Evolutionary conservation across 2,113 vertebrate genomes (phyloP), one percentile per base, ranked within the genome.

Genomic region (Chionodraco myersi): DNA sequence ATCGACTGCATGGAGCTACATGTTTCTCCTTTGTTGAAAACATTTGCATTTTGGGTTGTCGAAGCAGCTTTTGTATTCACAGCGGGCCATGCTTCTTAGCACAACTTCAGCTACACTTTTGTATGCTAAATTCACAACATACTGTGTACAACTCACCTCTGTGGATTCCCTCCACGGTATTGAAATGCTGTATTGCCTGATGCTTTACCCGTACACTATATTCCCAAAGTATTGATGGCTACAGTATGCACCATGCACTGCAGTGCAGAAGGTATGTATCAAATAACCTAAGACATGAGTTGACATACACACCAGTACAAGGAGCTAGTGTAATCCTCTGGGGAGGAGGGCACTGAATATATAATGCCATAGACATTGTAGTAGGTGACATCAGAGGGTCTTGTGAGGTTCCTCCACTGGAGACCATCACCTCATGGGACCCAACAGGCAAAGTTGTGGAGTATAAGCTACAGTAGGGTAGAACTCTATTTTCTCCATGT

Each of bases 301-400:
- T 89, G 65, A 86, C 82, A 79, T 60, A 56, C 77, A 79, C 71
- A 70, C 21, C 13, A 48, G 79, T 70, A 64, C 47, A 36, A 70
- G 64, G 79, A 86, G 80, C 41, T 56, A 9, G 65, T 70, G 60
- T 66, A 82, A 80, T 80, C 51, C 86, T 82, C 82, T 53, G 15
- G 77, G 81, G 90, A 91, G 14, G 34, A 77, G 82, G 84, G 78
- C 69, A 75, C 14, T 72, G 83, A 89, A 91, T 81, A 80, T 60
- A 82, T 61, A 85, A 70, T 45, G 52, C 61, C 65, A 23, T 51
- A 81, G 80, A 88, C 62, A 64, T 67, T 52, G 84, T 71, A 84
- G 83, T 58, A 23, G 21, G 13, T 91, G 89, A 88, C 75, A 88
- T 89, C 71, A 83, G 88, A 90, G 69, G 41, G 67, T 51, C 80